These are phyloP conservation scores for Pipistrellus pipistrellus DNA, from an alignment of 2,797 vertebrate species.

Conservation along the genomic window DNA sequence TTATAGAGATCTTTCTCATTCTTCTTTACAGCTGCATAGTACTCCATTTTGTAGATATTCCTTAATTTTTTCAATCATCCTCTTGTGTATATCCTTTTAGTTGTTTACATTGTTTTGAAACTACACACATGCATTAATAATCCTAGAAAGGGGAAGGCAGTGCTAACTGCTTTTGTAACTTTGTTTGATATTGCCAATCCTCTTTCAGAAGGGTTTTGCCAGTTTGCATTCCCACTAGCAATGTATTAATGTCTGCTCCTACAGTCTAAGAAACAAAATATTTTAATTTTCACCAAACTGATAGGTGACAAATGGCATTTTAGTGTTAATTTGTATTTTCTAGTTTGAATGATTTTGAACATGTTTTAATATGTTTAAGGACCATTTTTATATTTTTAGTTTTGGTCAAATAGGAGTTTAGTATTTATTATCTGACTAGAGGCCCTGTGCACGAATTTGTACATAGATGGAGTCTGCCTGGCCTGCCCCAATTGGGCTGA, in stretches of 20 bases:
- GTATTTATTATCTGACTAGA: conserved; percentile 57
- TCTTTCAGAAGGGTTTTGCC: background rate
- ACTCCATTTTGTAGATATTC: background rate
- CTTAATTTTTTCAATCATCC: background rate
- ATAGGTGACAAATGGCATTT: background rate
- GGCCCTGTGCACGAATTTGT: no score
- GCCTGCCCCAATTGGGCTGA: no score
- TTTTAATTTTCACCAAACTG: conserved; percentile 18
- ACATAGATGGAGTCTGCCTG: no score
- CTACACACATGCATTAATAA: background rate
- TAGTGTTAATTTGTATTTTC: background rate
- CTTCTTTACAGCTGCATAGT: background rate
- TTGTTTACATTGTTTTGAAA: conserved; percentile 47
- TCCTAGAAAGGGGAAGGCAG: background rate
- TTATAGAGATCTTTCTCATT: background rate
- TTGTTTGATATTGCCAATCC: background rate
- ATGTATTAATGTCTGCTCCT: background rate
- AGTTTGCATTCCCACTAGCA: background rate
- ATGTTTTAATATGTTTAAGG: conserved; percentile 26
- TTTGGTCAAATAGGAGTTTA: conserved; percentile 70
- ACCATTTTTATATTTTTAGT: background rate
- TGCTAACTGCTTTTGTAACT: background rate
- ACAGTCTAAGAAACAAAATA: background rate
- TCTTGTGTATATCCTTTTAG: background rate
- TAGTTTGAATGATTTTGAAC: background rate